A percentile compares a stretch with the other conserved stretches of the same genome.
Conservation (phyloP, 2,888 invertebrate genomes). For the Megalurothrips usitatus region DNA sequence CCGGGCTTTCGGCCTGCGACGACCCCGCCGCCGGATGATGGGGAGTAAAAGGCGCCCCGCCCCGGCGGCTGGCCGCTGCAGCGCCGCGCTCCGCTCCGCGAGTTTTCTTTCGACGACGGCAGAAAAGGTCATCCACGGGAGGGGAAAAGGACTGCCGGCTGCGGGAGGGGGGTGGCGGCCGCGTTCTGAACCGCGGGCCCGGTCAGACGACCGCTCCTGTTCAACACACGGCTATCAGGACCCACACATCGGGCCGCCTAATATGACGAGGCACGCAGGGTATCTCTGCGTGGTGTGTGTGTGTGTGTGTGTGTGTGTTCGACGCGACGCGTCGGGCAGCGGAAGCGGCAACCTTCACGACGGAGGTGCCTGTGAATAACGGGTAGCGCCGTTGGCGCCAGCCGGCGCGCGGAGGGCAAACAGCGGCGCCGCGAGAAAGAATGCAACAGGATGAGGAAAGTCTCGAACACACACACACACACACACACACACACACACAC, state of each 20-base stretch:
- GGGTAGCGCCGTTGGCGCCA: not conserved
- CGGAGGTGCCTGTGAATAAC: not conserved
- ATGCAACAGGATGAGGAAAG: not conserved
- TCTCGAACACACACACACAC: too few relatives aligned
- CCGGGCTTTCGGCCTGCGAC: not conserved
- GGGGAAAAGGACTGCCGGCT: too few relatives aligned
- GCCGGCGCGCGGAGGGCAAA: not conserved
- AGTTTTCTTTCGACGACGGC: not conserved
- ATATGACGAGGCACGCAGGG: too few relatives aligned
- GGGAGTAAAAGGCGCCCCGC: not conserved
- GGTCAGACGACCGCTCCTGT: too few relatives aligned
- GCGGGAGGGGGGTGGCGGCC: too few relatives aligned
- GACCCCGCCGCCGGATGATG: not conserved
- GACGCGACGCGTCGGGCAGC: not conserved
- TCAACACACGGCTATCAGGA: too few relatives aligned
- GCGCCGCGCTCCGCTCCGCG: not conserved
- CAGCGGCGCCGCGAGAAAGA: not conserved
- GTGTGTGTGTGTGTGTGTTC: not conserved
- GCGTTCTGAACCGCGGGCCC: too few relatives aligned
- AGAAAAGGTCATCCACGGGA: too few relatives aligned
- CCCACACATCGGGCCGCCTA: too few relatives aligned
- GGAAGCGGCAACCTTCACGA: conserved; percentile 6
- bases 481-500: too few relatives aligned
- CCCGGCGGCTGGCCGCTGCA: not conserved
- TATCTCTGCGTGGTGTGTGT: not conserved